Percentiles rank a stretch among this genome's conserved stretches.
Evolutionary conservation across 2,113 vertebrate species (phyloP).

Genomic region (Phaethornis superciliosus): DNA sequence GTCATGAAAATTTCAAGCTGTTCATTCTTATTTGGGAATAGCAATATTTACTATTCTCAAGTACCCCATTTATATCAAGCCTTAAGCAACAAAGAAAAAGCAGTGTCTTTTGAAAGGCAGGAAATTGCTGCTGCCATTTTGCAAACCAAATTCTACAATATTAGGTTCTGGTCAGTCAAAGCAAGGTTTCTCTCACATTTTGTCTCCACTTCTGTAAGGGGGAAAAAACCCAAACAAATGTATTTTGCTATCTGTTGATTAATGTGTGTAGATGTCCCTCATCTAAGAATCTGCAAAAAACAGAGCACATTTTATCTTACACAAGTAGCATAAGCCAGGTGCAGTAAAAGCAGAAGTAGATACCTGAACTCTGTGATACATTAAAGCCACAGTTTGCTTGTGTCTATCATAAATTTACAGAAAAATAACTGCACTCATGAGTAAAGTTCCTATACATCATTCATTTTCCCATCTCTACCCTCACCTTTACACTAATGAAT

Average conservation of each 20-base stretch:
- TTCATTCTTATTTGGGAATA: background rate
- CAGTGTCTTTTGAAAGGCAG: background rate
- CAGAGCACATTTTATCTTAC: background rate
- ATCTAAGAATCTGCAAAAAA: background rate
- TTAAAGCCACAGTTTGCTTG: background rate
- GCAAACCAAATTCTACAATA: background rate
- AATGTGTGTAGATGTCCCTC: background rate
- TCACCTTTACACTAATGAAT: background rate
- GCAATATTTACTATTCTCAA: slow-evolving; percentile 6
- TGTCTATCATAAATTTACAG: background rate
- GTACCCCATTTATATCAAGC: background rate
- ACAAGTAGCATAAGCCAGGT: background rate
- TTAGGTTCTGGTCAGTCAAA: background rate
- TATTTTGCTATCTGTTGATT: background rate
- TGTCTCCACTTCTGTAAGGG: background rate
- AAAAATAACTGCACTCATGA: background rate
- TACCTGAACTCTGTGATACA: background rate
- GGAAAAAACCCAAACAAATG: background rate
- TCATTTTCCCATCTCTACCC: background rate
- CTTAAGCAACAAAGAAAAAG: background rate
- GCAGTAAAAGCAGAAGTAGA: background rate
- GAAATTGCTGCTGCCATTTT: background rate
- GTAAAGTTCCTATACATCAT: background rate
- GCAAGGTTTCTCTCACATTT: background rate
- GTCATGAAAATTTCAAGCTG: background rate